phyloP scores from a whole-genome alignment of 2,113 vertebrate genomes.

The Sander lucioperca region DNA sequence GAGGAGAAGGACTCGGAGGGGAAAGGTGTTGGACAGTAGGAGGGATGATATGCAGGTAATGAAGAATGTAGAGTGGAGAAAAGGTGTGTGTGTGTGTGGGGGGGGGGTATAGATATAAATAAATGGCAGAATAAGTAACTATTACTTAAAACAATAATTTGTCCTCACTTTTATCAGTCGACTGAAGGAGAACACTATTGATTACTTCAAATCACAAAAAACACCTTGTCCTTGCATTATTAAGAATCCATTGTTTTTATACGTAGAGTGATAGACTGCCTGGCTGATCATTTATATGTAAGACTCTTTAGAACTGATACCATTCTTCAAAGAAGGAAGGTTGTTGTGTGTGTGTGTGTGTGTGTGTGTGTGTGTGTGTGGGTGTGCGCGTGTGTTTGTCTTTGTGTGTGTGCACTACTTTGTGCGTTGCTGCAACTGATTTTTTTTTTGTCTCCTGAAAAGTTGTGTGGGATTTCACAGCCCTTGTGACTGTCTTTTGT shows the following conservation, averaged over 20 bases:
- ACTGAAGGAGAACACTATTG: conserved; percentile 28
- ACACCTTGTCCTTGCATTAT: conserved; percentile 31
- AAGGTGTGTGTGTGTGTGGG: neutral
- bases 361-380: conserved; percentile 7
- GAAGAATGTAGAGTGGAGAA: neutral
- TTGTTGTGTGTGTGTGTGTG: conserved; percentile 6
- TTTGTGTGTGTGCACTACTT: neutral
- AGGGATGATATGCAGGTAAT: neutral
- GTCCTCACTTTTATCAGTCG: conserved; percentile 30
- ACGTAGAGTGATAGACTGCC: neutral
- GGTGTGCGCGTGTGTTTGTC: neutral
- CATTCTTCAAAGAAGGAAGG: conserved; percentile 1
- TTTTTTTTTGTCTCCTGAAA: conserved; percentile 35
- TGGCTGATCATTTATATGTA: neutral
- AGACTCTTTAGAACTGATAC: neutral
- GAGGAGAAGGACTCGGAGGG: neutral
- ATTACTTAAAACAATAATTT: conserved; percentile 14
- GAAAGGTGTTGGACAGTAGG: neutral
- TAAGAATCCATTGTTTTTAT: neutral
- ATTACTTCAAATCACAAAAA: conserved; percentile 36
- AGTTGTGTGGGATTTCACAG: conserved; percentile 47
- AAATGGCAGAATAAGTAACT: neutral
- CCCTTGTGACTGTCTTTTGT: conserved; percentile 44
- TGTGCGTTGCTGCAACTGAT: conserved; percentile 1
- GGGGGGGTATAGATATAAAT: neutral